A percentile compares a stretch with the other conserved stretches of the same genome.
These are phyloP conservation scores for Brachyhypopomus gauderio DNA, from an alignment of 2,113 vertebrate species.

Conservation along the genomic window DNA sequence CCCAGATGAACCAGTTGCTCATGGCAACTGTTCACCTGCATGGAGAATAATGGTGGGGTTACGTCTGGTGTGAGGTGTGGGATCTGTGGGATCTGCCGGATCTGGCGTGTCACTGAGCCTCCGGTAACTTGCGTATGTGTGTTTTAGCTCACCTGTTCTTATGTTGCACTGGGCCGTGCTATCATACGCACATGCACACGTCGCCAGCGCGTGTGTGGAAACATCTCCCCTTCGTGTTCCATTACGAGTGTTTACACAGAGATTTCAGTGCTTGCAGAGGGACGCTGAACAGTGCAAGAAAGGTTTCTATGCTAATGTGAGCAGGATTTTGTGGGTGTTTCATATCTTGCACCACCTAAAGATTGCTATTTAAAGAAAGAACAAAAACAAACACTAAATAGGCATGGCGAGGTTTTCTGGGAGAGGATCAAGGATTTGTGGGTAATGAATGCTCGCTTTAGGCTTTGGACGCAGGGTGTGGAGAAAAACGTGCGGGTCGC, in stretches of 20 bases:
- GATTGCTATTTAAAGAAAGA: not conserved
- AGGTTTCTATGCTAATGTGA: not conserved
- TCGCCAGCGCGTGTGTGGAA: not conserved
- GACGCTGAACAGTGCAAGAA: conserved; percentile 13
- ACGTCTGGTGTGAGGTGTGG: no score
- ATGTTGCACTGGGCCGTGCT: not conserved
- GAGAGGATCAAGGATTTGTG: not conserved
- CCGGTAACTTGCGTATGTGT: no score
- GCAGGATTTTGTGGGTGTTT: not conserved
- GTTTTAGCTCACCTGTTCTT: conserved; percentile 1
- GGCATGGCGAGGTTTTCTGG: not conserved
- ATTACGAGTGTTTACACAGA: conserved; percentile 36
- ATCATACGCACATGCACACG: conserved; percentile 23
- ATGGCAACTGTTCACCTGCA: not conserved
- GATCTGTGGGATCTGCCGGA: no score
- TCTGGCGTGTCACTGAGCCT: no score
- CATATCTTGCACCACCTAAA: not conserved
- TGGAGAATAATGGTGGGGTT: conserved; percentile 9
- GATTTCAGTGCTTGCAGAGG: conserved; percentile 27
- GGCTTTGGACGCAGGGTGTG: conserved; percentile 59
- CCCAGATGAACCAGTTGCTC: not conserved
- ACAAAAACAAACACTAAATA: not conserved
- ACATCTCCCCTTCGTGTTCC: conserved; percentile 29
- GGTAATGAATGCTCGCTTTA: conserved; percentile 52
- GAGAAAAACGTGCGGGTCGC: conserved; percentile 36